Evolutionary conservation across 2,888 invertebrate species (phyloP), one percentile per base, ranked within the genome.

Genomic region (Osmoderma eremita): DNA sequence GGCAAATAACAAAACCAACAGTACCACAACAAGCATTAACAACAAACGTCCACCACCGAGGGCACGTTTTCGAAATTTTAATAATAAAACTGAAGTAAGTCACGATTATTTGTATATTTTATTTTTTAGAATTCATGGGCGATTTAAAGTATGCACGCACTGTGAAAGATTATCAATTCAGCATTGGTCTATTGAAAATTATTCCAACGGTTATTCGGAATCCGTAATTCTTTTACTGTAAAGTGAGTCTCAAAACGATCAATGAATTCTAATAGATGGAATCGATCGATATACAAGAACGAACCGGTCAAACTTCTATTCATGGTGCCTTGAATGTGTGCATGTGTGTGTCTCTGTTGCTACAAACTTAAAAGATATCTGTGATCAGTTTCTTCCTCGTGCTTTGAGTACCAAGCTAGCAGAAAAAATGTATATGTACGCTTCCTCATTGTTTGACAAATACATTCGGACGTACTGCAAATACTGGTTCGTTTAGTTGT

Each of bases 271-370:
- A 65, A 65, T 65, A 39, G 48, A 56, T 22, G 48, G 65, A 48
- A 65, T 65, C 58, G 61, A 62, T 62, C 62, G 62, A 67, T 62
- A 67, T 45, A 61, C 58, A 61, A 30, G 58, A 67, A 63, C 41
- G 72, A 73, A 74, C 74, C 73, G 73, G 74, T 74, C 70, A 51
- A 70, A 70, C 72, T 49, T 69, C 72, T 71, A 72, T 61, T 61
- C 58, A 61, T 61, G 36, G 45, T 61, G 30, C 48, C 36, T 61
- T 45, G 45, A 61, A 30, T 45, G 58, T 61, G 18, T 38, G 38
- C 53, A 38, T 24, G 50, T 51, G 24, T 51, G 30, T 51, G 50
- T 15, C 13, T 49, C 8, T 41, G 15, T 20, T 17, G 15, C 45
- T 61, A 45, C 13, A 51, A 30, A 61, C 45, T 8, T 6, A 36